A percentile compares a stretch with the other conserved stretches of the same genome.
Evolutionary conservation across 2,797 vertebrate species (phyloP).

Genomic region (Etheostoma nigrum): DNA sequence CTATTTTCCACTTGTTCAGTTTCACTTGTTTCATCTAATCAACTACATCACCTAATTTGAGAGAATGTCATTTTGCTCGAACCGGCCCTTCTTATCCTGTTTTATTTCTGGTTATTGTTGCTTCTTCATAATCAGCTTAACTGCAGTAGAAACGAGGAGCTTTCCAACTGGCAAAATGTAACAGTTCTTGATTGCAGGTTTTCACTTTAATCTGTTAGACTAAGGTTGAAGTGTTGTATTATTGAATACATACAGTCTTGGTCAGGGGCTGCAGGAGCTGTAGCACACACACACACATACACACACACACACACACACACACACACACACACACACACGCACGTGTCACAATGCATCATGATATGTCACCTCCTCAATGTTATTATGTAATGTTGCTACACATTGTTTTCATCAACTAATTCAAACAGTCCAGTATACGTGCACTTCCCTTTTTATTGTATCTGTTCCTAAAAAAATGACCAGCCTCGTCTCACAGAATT

Average conservation of each 20-base stretch:
- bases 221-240: constrained; percentile 27
- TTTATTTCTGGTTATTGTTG: background rate
- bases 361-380: no score
- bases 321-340: constrained; percentile 1
- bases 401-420: no score
- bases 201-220: constrained; percentile 41
- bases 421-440: no score
- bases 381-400: no score
- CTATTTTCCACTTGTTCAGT: background rate
- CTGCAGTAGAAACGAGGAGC: background rate
- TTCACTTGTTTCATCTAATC: background rate
- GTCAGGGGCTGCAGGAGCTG: background rate
- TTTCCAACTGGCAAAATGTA: constrained; percentile 5
- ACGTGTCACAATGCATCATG: no score
- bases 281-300: no score
- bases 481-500: no score
- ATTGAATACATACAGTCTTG: constrained; percentile 10
- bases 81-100: background rate
- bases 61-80: background rate
- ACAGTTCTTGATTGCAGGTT: constrained; percentile 36
- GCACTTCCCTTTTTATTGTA: no score
- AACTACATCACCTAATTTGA: background rate
- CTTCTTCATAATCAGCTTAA: background rate
- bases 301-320: background rate
- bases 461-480: no score